Percentiles rank a stretch among this genome's conserved stretches.
phyloP scores from a whole-genome alignment of 2,888 invertebrate genomes.

The Pachliopta kotzebuea region DNA sequence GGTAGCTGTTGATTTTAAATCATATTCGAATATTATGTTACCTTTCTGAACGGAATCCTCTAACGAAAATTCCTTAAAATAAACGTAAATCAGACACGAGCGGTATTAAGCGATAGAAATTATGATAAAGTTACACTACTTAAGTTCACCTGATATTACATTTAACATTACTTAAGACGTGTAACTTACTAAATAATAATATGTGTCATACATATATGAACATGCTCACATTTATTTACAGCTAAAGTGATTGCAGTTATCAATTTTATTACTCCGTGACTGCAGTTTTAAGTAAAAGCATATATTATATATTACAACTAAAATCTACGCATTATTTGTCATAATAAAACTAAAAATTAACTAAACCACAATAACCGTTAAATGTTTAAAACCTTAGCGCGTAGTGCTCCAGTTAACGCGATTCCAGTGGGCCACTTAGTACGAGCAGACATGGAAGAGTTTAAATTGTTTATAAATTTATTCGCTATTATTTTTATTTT shows the following conservation, averaged over 20 bases:
- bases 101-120: neutral
- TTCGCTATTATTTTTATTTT: neutral
- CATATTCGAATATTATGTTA: neutral
- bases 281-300: neutral
- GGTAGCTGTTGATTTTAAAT: slow-evolving; percentile 45
- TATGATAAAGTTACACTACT: neutral
- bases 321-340: neutral
- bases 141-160: no score
- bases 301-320: no score
- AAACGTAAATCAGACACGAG: neutral
- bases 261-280: neutral
- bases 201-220: neutral
- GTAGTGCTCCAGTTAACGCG: slow-evolving; percentile 50
- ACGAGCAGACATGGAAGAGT: slow-evolving; percentile 64
- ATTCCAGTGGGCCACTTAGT: slow-evolving; percentile 55
- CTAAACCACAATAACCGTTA: slow-evolving; percentile 13
- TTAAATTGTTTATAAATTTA: neutral
- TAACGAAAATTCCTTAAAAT: neutral
- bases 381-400: slow-evolving; percentile 51
- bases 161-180: neutral
- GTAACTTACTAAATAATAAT: neutral
- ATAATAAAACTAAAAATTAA: neutral
- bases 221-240: no score
- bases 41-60: neutral
- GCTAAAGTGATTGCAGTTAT: neutral